These are phyloP conservation scores for Apoda limacodes DNA, from an alignment of 2,888 invertebrate species.

Conservation along the genomic window DNA sequence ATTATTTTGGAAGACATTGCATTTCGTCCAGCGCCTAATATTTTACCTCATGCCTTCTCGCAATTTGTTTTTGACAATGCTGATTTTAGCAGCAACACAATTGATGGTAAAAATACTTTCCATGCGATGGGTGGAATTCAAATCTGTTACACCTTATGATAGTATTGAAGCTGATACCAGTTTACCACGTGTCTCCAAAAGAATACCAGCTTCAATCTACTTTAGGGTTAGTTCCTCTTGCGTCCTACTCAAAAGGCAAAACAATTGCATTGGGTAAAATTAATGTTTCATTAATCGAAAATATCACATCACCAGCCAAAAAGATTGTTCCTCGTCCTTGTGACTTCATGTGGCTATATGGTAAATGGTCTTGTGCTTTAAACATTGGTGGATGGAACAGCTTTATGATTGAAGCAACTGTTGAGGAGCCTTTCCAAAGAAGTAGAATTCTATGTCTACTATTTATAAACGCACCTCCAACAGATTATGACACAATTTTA, in stretches of 20 bases:
- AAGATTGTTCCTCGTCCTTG: too few relatives aligned
- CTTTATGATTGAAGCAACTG: constrained; percentile 24
- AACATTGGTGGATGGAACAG: constrained; percentile 25
- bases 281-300: too few relatives aligned
- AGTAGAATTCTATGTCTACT: constrained; percentile 22
- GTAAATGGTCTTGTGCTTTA: constrained; percentile 10
- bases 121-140: constrained; percentile 18
- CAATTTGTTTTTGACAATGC: constrained; percentile 20
- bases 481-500: constrained; percentile 22
- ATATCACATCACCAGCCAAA: too few relatives aligned
- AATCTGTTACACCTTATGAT: constrained; percentile 12
- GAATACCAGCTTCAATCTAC: constrained; percentile 9
- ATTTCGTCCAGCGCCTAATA: constrained; percentile 10
- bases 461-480: constrained; percentile 27
- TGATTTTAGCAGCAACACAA: constrained; percentile 15
- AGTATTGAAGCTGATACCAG: constrained; percentile 10
- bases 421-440: constrained; percentile 14
- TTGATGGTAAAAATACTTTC: constrained; percentile 17
- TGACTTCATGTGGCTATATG: constrained; percentile 16
- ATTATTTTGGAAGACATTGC: constrained; percentile 19
- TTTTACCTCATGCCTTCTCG: constrained; percentile 9
- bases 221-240: constrained; percentile 10
- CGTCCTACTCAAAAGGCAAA: constrained; percentile 15
- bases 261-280: constrained; percentile 11
- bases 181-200: too few relatives aligned